phyloP scores from a whole-genome alignment of 2,888 invertebrate genomes.

The Pocota personata region DNA sequence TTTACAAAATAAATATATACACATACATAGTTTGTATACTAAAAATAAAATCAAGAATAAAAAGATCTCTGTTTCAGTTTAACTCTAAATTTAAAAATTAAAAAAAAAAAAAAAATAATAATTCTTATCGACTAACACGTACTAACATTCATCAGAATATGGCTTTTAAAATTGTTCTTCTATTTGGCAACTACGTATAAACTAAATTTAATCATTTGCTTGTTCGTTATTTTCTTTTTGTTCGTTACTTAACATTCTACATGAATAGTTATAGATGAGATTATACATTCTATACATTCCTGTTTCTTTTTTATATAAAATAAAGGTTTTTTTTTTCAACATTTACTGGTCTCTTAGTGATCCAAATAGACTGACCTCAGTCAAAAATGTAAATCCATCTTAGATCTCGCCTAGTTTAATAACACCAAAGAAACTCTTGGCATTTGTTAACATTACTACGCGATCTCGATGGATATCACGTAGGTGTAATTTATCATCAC shows the following conservation, averaged over 20 bases:
- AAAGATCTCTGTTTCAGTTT: constrained; percentile 16
- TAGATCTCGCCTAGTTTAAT: constrained; percentile 86
- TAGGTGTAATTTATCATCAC: constrained; percentile 87
- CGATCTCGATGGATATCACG: constrained; percentile 85
- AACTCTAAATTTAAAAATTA: constrained; percentile 30
- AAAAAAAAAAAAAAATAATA: constrained; percentile 26
- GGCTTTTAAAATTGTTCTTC: neutral
- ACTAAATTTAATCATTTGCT: neutral
- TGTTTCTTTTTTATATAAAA: constrained; percentile 13
- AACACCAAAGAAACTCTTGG: constrained; percentile 93
- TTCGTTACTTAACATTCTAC: constrained; percentile 23
- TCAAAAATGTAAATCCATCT: neutral
- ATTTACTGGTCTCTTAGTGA: neutral
- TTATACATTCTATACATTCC: constrained; percentile 4
- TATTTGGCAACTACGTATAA: constrained; percentile 27
- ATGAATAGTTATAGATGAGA: constrained; percentile 34
- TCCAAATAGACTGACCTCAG: neutral
- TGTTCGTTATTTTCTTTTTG: no score
- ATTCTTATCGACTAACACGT: constrained; percentile 15
- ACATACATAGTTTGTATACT: constrained; percentile 22
- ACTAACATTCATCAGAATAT: constrained; percentile 27
- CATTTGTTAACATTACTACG: constrained; percentile 83
- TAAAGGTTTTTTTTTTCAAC: neutral
- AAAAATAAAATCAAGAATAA: constrained; percentile 2
- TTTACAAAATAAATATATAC: constrained; percentile 73